Base-by-base conservation (phyloP, 1,140 invertebrate genomes). In the Araneus ventricosus region DNA sequence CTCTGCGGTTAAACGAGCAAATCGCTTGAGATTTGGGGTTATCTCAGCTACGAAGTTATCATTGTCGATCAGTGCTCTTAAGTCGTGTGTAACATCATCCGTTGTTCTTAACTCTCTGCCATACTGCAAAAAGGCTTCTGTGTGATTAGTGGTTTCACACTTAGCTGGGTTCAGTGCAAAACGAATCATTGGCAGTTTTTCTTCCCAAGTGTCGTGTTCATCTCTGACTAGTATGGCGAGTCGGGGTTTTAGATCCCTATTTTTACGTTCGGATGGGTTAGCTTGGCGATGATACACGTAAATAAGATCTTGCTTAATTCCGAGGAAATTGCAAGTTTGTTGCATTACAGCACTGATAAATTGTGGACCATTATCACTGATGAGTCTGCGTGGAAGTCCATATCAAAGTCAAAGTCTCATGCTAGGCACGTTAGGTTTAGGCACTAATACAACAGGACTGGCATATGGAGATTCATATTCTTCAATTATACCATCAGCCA, bases 401-500 rank as follows among this genome's bases (percentile, higher is more conserved):
- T 41, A 41, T 41, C 39, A 27, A 82, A 91, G 89, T 82, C 63
- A 86, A 6, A 92, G 94, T 27, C 94, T 61, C 0, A 93, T 91
- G 5, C 88, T 91, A 6, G n/a, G n/a, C n/a, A 88, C 93, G n/a
- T 92, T 93, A 20, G 94, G 94, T 85, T 95, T 95, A 37, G 34
- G 94, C 20, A 95, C 92, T 8, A 95, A n/a, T 45, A 94, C 84
- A 20, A 94, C 80, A 27, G 88, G 88, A 4, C 67, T n/a, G 22
- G 92, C 45, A 82, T 90, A 94, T n/a, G 93, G 79, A 5, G 85
- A 63, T 30, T 82, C 27, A 34, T 63, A 85, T 30, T 87, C 30
- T 52, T 88, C 34, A 57, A 94, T 93, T 6, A 93, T 30, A 0
- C 59, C 39, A 10, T 91, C 75, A 37, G 63, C 20, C 10, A 75